Base-by-base conservation (phyloP, 2,888 invertebrate genomes). In the Trichogramma evanescens region DNA sequence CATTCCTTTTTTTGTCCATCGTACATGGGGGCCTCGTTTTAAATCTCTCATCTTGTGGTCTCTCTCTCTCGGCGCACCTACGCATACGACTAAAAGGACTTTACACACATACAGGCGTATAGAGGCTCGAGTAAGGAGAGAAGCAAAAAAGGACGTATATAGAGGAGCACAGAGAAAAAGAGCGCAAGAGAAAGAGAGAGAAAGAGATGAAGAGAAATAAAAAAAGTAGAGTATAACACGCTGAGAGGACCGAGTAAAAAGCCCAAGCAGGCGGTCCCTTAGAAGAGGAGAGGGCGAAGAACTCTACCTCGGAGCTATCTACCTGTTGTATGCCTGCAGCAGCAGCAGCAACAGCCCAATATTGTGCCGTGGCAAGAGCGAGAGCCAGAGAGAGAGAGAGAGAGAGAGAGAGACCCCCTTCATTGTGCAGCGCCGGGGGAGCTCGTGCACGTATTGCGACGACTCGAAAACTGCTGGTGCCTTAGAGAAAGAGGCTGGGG, bases 1-100 rank as follows among this genome's bases (percentile, higher is more conserved):
- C 6, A 55, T 56, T 59, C 57, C 56, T 54, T 63, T 60, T 52
- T 58, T 56, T 51, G 26, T 52, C 42, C 41, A 9, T 39, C 39
- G n/a, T 51, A 50, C 50, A 39, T 52, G 6, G 9, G 48, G 58
- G 8, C 8, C 39, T 44, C 39, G 53, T 51, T 13, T 41, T 57
- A 46, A 38, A 45, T 54, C 10, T 41, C 26, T 59, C 53, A 13
- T 49, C 49, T 46, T 41, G 26, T 26, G n/a, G 49, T 46, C 13
- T 45, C 13, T 46, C 13, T 46, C 46, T 46, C 52, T 49, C 41
- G 50, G 6, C 48, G 10, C 45, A 41, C 50, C 39, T 8, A 26
- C 49, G 44, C 43, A 5, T 6, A n/a, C 48, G 13, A 2, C 13
- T 13, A 13, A 13, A 13, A 13, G 13, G 13, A 13, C 13, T 13